Evolutionary conservation across 2,888 invertebrate genomes (phyloP).

Genomic region (Dendrolimus houi): DNA sequence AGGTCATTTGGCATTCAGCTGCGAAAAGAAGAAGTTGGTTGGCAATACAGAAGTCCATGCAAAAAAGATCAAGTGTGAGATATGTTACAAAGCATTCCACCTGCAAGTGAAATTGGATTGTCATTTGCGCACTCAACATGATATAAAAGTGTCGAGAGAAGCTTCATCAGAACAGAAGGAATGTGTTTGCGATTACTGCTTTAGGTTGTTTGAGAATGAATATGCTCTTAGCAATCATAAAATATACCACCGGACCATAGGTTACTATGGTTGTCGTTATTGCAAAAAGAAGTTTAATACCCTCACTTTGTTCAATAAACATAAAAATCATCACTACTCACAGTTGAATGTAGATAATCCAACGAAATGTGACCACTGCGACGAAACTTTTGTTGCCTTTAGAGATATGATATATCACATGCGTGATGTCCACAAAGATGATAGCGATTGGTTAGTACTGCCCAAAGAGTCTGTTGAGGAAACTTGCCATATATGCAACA

Average conservation of each 20-base stretch:
- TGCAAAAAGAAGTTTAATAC: constrained; percentile 71
- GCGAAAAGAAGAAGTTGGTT: constrained; percentile 58
- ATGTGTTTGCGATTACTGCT: constrained; percentile 66
- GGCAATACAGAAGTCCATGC: constrained; percentile 60
- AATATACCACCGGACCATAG: constrained; percentile 59
- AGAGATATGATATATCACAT: constrained; percentile 70
- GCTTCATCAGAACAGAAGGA: constrained; percentile 40
- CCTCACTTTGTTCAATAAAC: constrained; percentile 61
- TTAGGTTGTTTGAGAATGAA: constrained; percentile 61
- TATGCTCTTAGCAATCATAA: constrained; percentile 54
- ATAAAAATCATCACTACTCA: constrained; percentile 64
- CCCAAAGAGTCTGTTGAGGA: constrained; percentile 62
- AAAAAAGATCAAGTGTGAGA: constrained; percentile 57
- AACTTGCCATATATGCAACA: constrained; percentile 58
- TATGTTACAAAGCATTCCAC: constrained; percentile 69
- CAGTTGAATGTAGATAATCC: constrained; percentile 61
- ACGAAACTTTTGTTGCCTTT: constrained; percentile 72
- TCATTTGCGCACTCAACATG: constrained; percentile 58
- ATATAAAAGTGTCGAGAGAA: constrained; percentile 37
- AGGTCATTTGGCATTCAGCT: constrained; percentile 60
- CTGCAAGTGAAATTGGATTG: constrained; percentile 68
- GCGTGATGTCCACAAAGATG: constrained; percentile 59
- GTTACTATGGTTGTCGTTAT: constrained; percentile 65
- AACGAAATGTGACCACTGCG: constrained; percentile 67
- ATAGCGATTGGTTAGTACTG: constrained; percentile 63